These are phyloP conservation scores for Condylura cristata DNA, from an alignment of 2,113 vertebrate species.

Conservation along the genomic window DNA sequence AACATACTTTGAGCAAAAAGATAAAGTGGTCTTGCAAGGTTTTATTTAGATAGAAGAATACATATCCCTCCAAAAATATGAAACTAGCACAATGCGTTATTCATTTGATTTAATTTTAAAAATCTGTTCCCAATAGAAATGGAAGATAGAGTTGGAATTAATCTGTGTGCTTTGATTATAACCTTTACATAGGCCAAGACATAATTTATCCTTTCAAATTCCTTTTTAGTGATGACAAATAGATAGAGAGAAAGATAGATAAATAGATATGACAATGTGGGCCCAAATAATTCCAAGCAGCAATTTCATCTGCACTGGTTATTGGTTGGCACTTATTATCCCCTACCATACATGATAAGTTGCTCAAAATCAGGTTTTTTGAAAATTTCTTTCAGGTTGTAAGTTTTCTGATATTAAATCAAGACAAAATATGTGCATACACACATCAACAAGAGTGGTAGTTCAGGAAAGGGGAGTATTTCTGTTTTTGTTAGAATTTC, in stretches of 20 bases:
- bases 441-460: not conserved
- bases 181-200: not conserved
- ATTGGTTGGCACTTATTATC: not conserved
- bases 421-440: not conserved
- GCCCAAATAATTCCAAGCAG: conserved; percentile 42
- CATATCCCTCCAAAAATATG: not conserved
- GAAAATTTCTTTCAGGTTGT: conserved; percentile 43
- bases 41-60: conserved; percentile 33
- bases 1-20: not conserved
- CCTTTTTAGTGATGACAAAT: conserved; percentile 21
- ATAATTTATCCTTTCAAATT: not conserved
- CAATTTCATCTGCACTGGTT: conserved; percentile 56
- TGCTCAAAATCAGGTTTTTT: conserved; percentile 57
- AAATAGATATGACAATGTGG: not conserved
- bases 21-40: not conserved
- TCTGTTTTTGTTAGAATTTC: conserved; percentile 30
- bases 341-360: conserved; percentile 37
- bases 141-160: not conserved
- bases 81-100: not conserved
- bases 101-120: conserved; percentile 59
- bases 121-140: conserved; percentile 48
- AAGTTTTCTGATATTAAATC: conserved; percentile 54
- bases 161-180: conserved; percentile 25
- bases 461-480: conserved; percentile 30
- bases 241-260: not conserved